phyloP scores from a whole-genome alignment of 1,140 invertebrate species.

The Magallana gigas region DNA sequence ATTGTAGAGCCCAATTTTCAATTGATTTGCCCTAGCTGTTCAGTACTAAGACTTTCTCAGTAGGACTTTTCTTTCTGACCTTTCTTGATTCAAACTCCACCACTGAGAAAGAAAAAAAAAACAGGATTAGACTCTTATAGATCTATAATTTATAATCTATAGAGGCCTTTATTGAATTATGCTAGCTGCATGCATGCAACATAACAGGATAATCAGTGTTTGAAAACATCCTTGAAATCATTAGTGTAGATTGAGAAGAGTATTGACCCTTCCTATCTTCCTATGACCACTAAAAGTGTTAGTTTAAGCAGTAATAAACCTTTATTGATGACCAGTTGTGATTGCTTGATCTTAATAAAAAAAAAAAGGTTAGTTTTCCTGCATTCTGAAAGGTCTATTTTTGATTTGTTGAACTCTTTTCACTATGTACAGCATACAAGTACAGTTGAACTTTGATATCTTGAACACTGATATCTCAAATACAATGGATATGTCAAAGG shows the following conservation, averaged over 20 bases:
- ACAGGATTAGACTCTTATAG: too few species aligned
- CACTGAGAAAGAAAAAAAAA: neutral
- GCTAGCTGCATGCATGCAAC: neutral
- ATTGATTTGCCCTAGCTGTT: neutral
- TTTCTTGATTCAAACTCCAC: neutral
- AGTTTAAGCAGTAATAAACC: neutral
- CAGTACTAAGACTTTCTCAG: neutral
- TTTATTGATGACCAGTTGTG: neutral
- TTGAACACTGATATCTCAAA: too few species aligned
- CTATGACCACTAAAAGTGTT: neutral
- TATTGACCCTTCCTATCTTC: conserved; percentile 18
- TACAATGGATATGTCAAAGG: too few species aligned
- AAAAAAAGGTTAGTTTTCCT: too few species aligned
- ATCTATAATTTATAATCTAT: neutral
- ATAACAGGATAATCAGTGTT: neutral
- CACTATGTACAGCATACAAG: too few species aligned
- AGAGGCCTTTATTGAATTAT: neutral
- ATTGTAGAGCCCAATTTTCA: neutral
- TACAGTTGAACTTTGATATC: too few species aligned
- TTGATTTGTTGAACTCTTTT: too few species aligned
- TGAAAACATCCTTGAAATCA: conserved; percentile 20
- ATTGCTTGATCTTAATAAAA: too few species aligned
- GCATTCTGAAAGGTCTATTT: too few species aligned
- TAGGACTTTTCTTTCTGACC: neutral
- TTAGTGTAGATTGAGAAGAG: neutral